These are phyloP conservation scores for Drosophila gunungcola DNA, from an alignment of 1,140 invertebrate species.

Conservation along the genomic window DNA sequence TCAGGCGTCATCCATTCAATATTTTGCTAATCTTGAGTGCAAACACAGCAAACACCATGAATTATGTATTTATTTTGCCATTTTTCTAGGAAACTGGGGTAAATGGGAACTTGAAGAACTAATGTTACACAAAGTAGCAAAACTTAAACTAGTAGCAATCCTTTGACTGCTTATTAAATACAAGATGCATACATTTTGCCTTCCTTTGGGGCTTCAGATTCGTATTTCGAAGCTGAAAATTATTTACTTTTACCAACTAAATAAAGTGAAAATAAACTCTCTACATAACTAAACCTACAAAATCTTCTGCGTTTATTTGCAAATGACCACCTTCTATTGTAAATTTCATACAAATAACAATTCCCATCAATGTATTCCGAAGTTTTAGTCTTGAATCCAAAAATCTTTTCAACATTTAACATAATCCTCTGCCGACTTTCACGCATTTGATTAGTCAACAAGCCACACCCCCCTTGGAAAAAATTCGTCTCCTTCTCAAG, in stretches of 20 bases:
- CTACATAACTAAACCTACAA: too few relatives aligned
- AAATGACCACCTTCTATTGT: too few relatives aligned
- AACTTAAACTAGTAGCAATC: too few relatives aligned
- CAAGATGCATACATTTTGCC: too few relatives aligned
- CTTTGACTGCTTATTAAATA: too few relatives aligned
- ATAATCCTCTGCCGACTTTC: conserved; percentile 20
- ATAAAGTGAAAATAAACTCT: too few relatives aligned
- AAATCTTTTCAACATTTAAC: conserved; percentile 12
- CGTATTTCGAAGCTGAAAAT: too few relatives aligned
- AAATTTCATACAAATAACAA: too few relatives aligned
- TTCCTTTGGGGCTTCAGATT: too few relatives aligned
- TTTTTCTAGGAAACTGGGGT: background rate
- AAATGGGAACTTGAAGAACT: background rate
- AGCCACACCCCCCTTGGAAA: background rate
- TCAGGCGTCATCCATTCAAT: background rate
- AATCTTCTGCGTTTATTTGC: too few relatives aligned
- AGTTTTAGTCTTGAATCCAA: background rate
- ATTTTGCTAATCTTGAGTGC: conserved; percentile 10
- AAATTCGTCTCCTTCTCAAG: background rate
- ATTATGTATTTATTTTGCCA: conserved; percentile 41
- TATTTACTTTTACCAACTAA: too few relatives aligned
- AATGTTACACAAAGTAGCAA: background rate
- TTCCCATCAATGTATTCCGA: background rate
- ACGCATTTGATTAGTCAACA: conserved; percentile 57
- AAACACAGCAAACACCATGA: conserved; percentile 16